These are phyloP conservation scores for Scaptomyza hsui DNA, from an alignment of 1,140 invertebrate species.

Conservation along the genomic window DNA sequence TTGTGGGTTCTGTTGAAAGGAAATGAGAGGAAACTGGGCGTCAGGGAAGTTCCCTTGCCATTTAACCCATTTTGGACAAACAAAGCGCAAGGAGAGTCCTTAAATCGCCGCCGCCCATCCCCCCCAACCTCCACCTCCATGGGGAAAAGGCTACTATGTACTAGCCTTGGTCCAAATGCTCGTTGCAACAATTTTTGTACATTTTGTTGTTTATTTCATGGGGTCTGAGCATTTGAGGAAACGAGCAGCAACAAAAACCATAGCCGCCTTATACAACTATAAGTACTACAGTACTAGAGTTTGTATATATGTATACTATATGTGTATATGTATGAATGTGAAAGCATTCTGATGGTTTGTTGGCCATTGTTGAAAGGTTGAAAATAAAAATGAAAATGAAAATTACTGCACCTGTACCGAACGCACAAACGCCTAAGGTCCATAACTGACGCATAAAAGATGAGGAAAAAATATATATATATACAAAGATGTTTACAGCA, in stretches of 20 bases:
- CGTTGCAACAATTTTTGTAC: constrained; percentile 61
- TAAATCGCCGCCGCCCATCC: constrained; percentile 24
- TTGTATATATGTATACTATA: constrained; percentile 10
- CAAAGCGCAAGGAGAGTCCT: constrained; percentile 53
- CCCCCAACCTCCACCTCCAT: constrained; percentile 18
- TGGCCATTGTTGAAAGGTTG: constrained; percentile 49
- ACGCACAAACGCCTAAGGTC: constrained; percentile 44
- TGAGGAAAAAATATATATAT: constrained; percentile 18
- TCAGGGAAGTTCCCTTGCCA: constrained; percentile 40
- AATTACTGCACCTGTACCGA: constrained; percentile 52
- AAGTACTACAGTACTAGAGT: constrained; percentile 7
- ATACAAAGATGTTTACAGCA: constrained; percentile 23
- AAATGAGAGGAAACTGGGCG: constrained; percentile 44
- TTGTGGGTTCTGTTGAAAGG: constrained; percentile 43
- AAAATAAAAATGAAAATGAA: constrained; percentile 47
- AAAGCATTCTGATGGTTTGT: constrained; percentile 33
- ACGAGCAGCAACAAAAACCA: constrained; percentile 41
- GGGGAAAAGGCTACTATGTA: constrained; percentile 24
- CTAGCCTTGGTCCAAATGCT: constrained; percentile 61
- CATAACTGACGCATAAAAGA: constrained; percentile 27
- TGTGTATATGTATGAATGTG: constrained; percentile 20
- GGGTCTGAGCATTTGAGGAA: constrained; percentile 36
- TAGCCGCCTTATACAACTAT: constrained; percentile 15
- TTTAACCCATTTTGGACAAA: constrained; percentile 56
- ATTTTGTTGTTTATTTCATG: constrained; percentile 50